Evolutionary conservation across 2,888 invertebrate species (phyloP), one percentile per base, ranked within the genome.

Genomic region (Galeruca laticollis): DNA sequence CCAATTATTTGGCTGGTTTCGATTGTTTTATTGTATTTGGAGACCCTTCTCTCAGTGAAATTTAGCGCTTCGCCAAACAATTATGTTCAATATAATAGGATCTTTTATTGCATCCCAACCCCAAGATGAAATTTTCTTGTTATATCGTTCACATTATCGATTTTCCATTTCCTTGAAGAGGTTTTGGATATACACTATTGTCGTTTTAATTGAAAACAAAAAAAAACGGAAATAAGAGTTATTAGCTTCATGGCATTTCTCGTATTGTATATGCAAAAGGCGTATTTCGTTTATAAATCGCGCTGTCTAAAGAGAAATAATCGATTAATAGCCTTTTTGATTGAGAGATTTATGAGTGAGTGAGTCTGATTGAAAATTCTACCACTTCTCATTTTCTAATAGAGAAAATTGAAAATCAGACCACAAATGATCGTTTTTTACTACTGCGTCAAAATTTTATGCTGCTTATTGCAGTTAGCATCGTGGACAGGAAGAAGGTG

Each of bases 1-100:
- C 59, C 66, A 66, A 59, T 66, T 66, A 66, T 59, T 59, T 60
- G 52, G 47, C 47, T 49, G 57, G 47, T 35, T 65, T 33, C 37
- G 35, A 63, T 70, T 70, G 70, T 70, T 70, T 70, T 70, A 70
- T 67, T 57, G 63, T 52, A 70, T 11, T 35, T 33, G 37, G 51
- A 57, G 33, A 62, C 52, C 62, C 57, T 67, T 60, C 51, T 60
- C 51, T 68, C 33, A 63, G 61, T 60, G 66, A 66, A 70, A 66
- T 70, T 70, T 51, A 67, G 67, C 67, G 63, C 67, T 52, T 60
- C 67, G 33, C 62, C 67, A 70, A 70, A 70, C 70, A 70, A 70
- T 70, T 63, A 67, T 67, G 67, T 67, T 63, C 66, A 35, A 62
- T 67, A 60, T 70, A 67, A 70, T 70, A 61, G 66, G 70, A 21